Evolutionary conservation across 2,888 invertebrate species (phyloP).

Genomic region (Tetanocera ferruginea): DNA sequence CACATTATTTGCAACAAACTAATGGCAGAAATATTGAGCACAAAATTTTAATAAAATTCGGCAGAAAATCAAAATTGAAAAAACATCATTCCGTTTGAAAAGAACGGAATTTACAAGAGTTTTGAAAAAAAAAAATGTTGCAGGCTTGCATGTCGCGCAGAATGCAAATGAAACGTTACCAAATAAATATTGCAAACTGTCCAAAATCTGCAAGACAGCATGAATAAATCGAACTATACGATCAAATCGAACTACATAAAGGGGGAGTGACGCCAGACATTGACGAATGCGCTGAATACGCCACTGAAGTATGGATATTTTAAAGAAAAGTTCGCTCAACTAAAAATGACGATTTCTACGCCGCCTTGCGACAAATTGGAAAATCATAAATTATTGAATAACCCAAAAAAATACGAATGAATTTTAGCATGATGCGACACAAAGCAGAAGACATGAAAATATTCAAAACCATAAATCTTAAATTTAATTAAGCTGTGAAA

Average conservation of each 20-base stretch:
- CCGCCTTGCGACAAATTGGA: conserved; percentile 63
- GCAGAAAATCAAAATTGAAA: neutral
- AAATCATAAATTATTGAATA: neutral
- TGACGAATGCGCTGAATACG: neutral
- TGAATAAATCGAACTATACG: neutral
- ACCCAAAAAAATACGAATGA: neutral
- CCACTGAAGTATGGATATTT: conserved; percentile 25
- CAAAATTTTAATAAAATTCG: conserved; percentile 24
- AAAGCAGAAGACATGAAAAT: neutral
- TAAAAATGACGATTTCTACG: neutral
- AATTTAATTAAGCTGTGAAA: conserved; percentile 41
- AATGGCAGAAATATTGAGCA: conserved; percentile 21
- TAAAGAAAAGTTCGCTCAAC: neutral
- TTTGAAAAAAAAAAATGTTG: conserved; percentile 13
- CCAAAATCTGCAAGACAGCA: conserved; percentile 14
- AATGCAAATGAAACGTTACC: conserved; percentile 46
- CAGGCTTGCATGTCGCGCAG: conserved; percentile 35
- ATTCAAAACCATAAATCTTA: conserved; percentile 40
- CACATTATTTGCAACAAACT: conserved; percentile 65
- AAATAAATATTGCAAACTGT: conserved; percentile 41
- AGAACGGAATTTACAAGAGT: neutral
- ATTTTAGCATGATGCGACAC: neutral
- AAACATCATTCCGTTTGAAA: neutral
- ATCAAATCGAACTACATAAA: neutral
- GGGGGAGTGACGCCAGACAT: neutral